phyloP scores from a whole-genome alignment of 2,113 vertebrate species.

The Oryzias curvinotus region DNA sequence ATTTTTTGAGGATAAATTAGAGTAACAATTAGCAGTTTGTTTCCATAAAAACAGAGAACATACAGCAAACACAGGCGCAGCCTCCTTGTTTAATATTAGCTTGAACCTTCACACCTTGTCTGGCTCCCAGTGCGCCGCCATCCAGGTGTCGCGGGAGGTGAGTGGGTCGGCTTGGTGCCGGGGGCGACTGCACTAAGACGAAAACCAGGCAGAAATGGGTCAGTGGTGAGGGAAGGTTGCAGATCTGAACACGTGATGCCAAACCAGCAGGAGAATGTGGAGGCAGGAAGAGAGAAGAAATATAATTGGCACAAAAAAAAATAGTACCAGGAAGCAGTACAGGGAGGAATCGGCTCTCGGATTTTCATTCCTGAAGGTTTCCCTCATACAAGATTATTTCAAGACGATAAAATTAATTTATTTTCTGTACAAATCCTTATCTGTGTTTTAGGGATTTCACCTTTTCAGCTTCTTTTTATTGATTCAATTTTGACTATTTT shows the following conservation, averaged over 20 bases:
- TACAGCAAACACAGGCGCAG: background rate
- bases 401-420: too few species aligned
- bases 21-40: background rate
- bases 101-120: conserved; percentile 25
- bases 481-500: too few species aligned
- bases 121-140: conserved; percentile 26
- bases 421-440: too few species aligned
- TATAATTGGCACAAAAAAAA: too few species aligned
- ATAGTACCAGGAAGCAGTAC: too few species aligned
- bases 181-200: conserved; percentile 20
- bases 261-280: too few species aligned
- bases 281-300: too few species aligned
- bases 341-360: too few species aligned
- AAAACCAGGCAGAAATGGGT: conserved; percentile 56
- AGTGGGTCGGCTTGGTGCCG: conserved; percentile 42
- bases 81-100: conserved; percentile 39
- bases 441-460: too few species aligned
- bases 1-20: background rate
- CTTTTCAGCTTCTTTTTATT: too few species aligned
- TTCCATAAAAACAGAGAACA: background rate
- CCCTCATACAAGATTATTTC: too few species aligned
- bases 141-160: conserved; percentile 50
- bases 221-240: conserved; percentile 34
- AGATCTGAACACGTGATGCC: conserved; percentile 33
- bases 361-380: too few species aligned